These are phyloP conservation scores for Tipula vernalis DNA, from an alignment of 2,888 invertebrate species.

Conservation along the genomic window DNA sequence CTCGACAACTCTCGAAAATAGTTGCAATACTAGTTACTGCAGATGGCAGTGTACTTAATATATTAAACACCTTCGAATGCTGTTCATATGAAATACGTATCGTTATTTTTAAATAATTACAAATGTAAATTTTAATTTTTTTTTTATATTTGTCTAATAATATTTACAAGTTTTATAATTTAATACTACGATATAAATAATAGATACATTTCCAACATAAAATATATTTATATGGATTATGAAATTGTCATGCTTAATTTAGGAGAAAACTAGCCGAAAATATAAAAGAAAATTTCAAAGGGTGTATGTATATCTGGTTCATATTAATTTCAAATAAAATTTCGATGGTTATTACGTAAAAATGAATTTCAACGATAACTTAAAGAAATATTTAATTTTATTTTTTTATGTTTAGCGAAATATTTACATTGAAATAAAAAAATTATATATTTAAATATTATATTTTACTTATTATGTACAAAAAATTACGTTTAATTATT, in stretches of 20 bases:
- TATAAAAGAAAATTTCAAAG: not conserved
- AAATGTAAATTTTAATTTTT: not conserved
- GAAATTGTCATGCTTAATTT: not conserved
- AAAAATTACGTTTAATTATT: not conserved
- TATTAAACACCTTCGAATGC: no score
- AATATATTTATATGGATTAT: not conserved
- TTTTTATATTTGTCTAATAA: not conserved
- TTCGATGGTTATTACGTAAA: not conserved
- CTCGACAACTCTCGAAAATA: not conserved
- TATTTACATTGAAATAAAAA: not conserved
- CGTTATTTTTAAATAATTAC: not conserved
- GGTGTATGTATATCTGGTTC: not conserved
- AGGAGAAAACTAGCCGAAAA: not conserved
- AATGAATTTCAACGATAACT: not conserved
- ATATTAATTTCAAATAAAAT: not conserved
- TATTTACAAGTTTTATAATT: not conserved
- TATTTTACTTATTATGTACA: not conserved
- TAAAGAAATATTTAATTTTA: not conserved
- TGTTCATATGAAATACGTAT: no score
- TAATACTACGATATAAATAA: not conserved
- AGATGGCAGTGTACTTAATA: not conserved
- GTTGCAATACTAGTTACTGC: not conserved
- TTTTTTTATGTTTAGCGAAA: not conserved
- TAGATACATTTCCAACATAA: not conserved
- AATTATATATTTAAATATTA: not conserved